Evolutionary conservation across 2,113 vertebrate genomes (phyloP).

Genomic region (Brachyistius frenatus): DNA sequence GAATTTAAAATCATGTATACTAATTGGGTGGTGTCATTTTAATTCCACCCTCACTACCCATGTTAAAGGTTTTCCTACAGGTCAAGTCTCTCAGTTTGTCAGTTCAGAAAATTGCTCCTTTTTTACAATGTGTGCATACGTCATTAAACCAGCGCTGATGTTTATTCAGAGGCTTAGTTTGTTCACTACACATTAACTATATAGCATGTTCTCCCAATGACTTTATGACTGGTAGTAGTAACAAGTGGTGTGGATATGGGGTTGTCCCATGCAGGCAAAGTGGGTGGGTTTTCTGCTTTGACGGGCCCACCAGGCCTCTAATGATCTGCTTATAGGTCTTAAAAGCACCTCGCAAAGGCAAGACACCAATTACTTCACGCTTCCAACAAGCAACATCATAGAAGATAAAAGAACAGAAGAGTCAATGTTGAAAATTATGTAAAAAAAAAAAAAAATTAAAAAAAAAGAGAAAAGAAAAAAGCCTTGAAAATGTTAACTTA

Average conservation of each 20-base stretch:
- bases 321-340: slow-evolving; percentile 60
- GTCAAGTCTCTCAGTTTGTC: slow-evolving; percentile 8
- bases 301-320: slow-evolving; percentile 61
- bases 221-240: slow-evolving; percentile 89
- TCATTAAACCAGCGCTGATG: slow-evolving; percentile 87
- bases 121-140: slow-evolving; percentile 87
- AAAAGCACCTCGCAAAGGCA: slow-evolving; percentile 51
- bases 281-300: slow-evolving; percentile 74
- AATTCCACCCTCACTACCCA: slow-evolving; percentile 5
- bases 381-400: slow-evolving; percentile 18
- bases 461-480: no score
- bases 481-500: background rate
- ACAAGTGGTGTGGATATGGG: slow-evolving; percentile 81
- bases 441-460: background rate
- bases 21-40: background rate
- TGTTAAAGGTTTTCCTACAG: background rate
- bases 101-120: slow-evolving; percentile 83
- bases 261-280: slow-evolving; percentile 46
- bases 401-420: slow-evolving; percentile 3
- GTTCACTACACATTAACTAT: slow-evolving; percentile 64
- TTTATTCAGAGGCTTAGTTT: slow-evolving; percentile 89
- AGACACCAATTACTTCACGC: slow-evolving; percentile 35
- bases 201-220: slow-evolving; percentile 82
- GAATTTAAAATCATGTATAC: background rate
- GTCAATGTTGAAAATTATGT: slow-evolving; percentile 11